These are phyloP conservation scores for Xylota segnis DNA, from an alignment of 2,888 invertebrate species.

Conservation along the genomic window DNA sequence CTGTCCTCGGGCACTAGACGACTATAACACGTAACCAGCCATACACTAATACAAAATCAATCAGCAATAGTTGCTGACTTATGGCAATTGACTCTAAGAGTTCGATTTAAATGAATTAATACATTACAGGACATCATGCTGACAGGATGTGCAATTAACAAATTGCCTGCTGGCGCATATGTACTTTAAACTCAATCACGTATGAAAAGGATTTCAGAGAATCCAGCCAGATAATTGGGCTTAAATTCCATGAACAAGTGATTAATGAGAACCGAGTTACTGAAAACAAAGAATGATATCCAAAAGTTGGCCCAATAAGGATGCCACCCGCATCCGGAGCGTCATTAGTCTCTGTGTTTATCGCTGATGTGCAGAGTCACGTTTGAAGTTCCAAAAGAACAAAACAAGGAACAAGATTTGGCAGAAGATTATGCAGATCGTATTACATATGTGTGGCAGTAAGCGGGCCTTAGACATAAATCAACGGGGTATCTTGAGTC, in stretches of 20 bases:
- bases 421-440: slow-evolving; percentile 35
- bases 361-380: slow-evolving; percentile 29
- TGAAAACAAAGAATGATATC: neutral
- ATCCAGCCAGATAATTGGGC: slow-evolving; percentile 33
- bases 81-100: slow-evolving; percentile 38
- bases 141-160: slow-evolving; percentile 49
- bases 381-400: slow-evolving; percentile 4
- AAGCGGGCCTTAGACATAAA: slow-evolving; percentile 25
- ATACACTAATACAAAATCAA: slow-evolving; percentile 39
- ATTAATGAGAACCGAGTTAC: slow-evolving; percentile 4
- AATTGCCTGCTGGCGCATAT: neutral
- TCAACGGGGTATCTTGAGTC: slow-evolving; percentile 29
- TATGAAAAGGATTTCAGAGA: slow-evolving; percentile 13
- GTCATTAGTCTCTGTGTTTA: slow-evolving; percentile 33
- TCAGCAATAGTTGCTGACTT: slow-evolving; percentile 41
- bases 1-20: slow-evolving; percentile 18
- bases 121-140: slow-evolving; percentile 48
- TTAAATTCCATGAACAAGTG: slow-evolving; percentile 38
- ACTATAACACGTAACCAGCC: neutral
- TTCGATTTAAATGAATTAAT: slow-evolving; percentile 50
- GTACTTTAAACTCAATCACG: neutral
- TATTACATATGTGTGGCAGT: slow-evolving; percentile 32
- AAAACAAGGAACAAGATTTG: slow-evolving; percentile 12
- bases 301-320: neutral
- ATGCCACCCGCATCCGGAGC: slow-evolving; percentile 30